Conservation (phyloP, 1,140 invertebrate genomes). For the Drosophila ananassae region DNA sequence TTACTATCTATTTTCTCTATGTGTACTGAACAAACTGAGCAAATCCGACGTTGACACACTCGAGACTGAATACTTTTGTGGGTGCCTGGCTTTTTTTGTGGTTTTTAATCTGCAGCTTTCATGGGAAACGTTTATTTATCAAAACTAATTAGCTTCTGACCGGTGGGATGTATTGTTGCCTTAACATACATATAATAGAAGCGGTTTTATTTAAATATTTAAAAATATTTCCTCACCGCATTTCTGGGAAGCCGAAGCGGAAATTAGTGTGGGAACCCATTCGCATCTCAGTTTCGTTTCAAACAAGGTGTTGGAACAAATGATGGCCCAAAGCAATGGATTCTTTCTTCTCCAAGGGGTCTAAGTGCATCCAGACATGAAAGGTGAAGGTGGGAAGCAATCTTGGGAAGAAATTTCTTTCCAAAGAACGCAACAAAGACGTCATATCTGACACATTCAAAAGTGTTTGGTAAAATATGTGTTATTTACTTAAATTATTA, state of each 20-base stretch:
- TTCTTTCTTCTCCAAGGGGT: conserved; percentile 3
- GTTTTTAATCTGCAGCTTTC: conserved; percentile 34
- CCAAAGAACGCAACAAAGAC: conserved; percentile 20
- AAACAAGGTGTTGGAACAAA: conserved; percentile 60
- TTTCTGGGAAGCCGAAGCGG: conserved; percentile 58
- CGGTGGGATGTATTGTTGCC: conserved; percentile 41
- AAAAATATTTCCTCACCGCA: conserved; percentile 41
- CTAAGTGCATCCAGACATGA: conserved; percentile 57
- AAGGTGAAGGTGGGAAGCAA: conserved; percentile 18
- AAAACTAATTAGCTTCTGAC: conserved; percentile 60
- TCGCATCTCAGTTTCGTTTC: conserved; percentile 36
- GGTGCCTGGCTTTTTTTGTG: conserved; percentile 24
- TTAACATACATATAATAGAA: conserved; percentile 43
- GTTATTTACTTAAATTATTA: not conserved
- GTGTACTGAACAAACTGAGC: conserved; percentile 21
- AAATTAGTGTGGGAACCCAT: conserved; percentile 71
- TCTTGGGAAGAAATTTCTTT: conserved; percentile 38
- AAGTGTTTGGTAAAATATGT: not conserved
- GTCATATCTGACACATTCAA: not conserved
- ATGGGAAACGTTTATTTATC: conserved; percentile 52
- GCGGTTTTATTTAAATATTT: conserved; percentile 75
- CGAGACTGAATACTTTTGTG: conserved; percentile 15
- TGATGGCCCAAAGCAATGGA: conserved; percentile 42
- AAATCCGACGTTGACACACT: conserved; percentile 14
- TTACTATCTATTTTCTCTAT: conserved; percentile 5